Conservation (phyloP, 2,113 vertebrate genomes). For the Lynx canadensis region DNA sequence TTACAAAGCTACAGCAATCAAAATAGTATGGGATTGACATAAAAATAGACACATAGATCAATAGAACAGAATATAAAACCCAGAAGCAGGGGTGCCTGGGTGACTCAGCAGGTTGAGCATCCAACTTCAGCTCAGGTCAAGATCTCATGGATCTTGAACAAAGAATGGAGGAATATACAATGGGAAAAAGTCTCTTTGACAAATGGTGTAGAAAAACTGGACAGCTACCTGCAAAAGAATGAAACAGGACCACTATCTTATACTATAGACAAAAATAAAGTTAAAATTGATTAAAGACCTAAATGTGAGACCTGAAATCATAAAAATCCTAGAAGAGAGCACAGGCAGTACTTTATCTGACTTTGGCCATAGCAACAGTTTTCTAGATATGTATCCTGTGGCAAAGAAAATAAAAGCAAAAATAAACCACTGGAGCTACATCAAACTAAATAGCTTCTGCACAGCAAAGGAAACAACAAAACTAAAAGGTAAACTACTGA, state of each 20-base stretch:
- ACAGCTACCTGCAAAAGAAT: not conserved
- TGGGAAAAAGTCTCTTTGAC: not conserved
- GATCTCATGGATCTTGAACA: not conserved
- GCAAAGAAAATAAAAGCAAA: not conserved
- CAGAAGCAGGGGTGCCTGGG: too few relatives aligned
- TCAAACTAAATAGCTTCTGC: not conserved
- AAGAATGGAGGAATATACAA: not conserved
- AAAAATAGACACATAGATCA: not conserved
- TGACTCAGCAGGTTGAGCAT: too few relatives aligned
- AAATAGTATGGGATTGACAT: not conserved
- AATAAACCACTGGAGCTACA: not conserved
- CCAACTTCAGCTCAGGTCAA: too few relatives aligned
- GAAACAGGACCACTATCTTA: not conserved
- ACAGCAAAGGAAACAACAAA: not conserved
- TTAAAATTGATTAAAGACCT: not conserved
- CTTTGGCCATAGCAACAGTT: not conserved
- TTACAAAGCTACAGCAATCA: not conserved
- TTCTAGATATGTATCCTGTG: not conserved
- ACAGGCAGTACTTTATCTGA: not conserved
- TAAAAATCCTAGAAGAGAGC: not conserved
- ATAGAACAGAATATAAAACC: not conserved
- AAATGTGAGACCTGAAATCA: not conserved
- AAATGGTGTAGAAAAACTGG: not conserved
- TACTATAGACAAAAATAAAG: not conserved
- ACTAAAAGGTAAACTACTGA: not conserved